Percentiles rank a stretch among this genome's conserved stretches.
These are phyloP conservation scores for Gobionotothen gibberifrons DNA, from an alignment of 2,797 vertebrate genomes.

Conservation along the genomic window DNA sequence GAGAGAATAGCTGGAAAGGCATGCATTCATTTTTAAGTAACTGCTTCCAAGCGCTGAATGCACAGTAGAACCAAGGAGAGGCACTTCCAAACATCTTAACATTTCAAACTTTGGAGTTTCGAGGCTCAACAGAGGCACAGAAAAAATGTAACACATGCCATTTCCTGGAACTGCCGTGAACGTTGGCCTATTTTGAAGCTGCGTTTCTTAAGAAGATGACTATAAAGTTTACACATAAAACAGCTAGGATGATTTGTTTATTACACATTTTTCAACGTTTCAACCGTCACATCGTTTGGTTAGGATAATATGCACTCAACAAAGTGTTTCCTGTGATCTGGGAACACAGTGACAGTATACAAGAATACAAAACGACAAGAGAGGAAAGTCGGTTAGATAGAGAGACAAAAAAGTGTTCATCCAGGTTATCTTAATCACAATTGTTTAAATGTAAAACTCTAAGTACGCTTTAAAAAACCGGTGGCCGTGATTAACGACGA, in stretches of 20 bases:
- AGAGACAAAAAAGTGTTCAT: neutral
- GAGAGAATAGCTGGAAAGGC: constrained; percentile 18
- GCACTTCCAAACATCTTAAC: constrained; percentile 58
- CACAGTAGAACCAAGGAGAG: constrained; percentile 37
- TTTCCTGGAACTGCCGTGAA: constrained; percentile 26
- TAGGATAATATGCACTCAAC: neutral
- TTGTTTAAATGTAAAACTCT: no score
- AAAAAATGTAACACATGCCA: constrained; percentile 30
- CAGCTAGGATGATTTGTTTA: neutral
- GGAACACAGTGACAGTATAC: neutral
- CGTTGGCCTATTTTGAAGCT: constrained; percentile 29
- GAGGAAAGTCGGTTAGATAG: neutral
- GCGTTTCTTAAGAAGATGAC: neutral
- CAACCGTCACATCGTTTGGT: no score
- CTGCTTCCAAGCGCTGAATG: constrained; percentile 45
- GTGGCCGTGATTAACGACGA: neutral
- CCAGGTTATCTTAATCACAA: no score
- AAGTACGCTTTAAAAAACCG: no score
- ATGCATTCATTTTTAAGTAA: constrained; percentile 68
- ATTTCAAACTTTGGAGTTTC: constrained; percentile 40
- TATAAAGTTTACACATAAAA: constrained; percentile 4
- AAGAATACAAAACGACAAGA: neutral
- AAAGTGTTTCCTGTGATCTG: constrained; percentile 3
- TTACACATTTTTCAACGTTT: neutral
- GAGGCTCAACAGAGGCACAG: constrained; percentile 38